Conservation (phyloP, 2,113 vertebrate species). For the Panthera uncia region DNA sequence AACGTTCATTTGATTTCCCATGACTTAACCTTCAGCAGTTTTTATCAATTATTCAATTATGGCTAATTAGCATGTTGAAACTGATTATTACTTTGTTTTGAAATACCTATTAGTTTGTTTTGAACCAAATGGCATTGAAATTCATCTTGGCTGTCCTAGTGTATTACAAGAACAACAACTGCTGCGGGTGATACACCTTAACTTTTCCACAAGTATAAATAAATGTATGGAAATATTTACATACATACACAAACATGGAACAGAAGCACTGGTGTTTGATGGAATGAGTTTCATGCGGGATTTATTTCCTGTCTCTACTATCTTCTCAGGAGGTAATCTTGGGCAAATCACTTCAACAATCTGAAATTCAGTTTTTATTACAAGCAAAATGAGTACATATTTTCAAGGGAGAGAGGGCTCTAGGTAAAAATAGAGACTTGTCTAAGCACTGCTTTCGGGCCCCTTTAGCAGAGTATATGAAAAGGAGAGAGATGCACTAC, state of each 20-base stretch:
- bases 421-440: background rate
- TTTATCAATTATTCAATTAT: background rate
- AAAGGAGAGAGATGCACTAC: too few species aligned
- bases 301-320: background rate
- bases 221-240: background rate
- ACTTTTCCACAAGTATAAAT: background rate
- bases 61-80: background rate
- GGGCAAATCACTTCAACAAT: background rate
- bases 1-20: background rate
- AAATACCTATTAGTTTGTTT: background rate
- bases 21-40: background rate
- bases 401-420: background rate
- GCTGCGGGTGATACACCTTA: accelerated
- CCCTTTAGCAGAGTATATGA: background rate
- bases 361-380: background rate
- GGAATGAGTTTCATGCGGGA: background rate
- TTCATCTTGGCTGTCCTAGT: background rate
- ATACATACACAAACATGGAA: too few species aligned
- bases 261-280: background rate
- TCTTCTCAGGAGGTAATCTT: background rate
- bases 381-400: background rate
- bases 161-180: background rate
- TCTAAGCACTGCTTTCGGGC: background rate
- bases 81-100: background rate
- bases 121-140: background rate